Evolutionary conservation across 2,888 invertebrate species (phyloP), one percentile per base, ranked within the genome.

Genomic region (Drosophila picticornis): DNA sequence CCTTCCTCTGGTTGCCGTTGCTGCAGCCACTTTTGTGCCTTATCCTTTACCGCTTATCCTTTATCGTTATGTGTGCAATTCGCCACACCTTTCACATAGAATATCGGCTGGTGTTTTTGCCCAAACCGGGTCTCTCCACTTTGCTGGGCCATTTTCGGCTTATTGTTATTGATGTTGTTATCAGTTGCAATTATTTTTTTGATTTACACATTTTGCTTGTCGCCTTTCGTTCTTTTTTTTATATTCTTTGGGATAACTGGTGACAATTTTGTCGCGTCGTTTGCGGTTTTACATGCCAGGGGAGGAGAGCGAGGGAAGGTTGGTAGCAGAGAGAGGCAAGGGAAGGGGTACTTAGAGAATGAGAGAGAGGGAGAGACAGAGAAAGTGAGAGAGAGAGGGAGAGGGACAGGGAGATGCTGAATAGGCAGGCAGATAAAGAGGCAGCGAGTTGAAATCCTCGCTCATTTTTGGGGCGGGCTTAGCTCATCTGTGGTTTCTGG

Each of bases 121-220:
- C 46, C 46, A 16, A 16, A 16, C 31, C 48, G 13, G 2, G 29
- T 34, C 40, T 29, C 11, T 5, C 22, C 29, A 34, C 43, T 56
- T 63, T 55, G 55, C n/a, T 75, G 40, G 46, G 55, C 58, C 61
- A 60, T 74, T 71, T 67, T 46, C 13, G 53, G 83, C 81, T 88
- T 84, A 91, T 90, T 90, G 90, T 90, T 91, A 90, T 86, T 90
- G 90, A 90, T 88, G 91, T 85, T 92, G 83, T 86, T 86, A 92
- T 91, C 92, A 90, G 87, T 75, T 76, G 91, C 89, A 90, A 90
- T 90, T 90, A 90, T 88, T 88, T 88, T 90, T 90, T 77, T 90
- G 83, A 91, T 90, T 91, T 90, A 91, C 86, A 75, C 86, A 79
- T 74, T 88, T 79, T 64, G 73, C 50, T 66, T 56, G 75, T 60